phyloP scores from a whole-genome alignment of 2,888 invertebrate genomes.

The Anagyrus pseudococci region DNA sequence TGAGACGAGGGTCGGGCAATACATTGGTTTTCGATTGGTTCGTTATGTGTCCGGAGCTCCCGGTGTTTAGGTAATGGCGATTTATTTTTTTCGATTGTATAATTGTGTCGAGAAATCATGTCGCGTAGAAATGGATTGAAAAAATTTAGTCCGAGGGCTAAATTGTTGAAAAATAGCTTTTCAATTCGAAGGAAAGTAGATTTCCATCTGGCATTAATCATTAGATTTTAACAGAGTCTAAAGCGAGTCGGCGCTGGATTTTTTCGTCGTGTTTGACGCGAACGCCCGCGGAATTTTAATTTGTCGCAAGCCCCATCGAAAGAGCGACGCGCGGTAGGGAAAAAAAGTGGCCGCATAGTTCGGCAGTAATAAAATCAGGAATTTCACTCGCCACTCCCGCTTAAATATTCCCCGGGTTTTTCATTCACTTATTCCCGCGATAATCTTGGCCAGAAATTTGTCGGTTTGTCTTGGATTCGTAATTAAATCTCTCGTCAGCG shows the following conservation, averaged over 20 bases:
- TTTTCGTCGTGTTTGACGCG: conserved; percentile 26
- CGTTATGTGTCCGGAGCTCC: too few species aligned
- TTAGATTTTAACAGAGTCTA: conserved; percentile 14
- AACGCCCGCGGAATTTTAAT: conserved; percentile 37
- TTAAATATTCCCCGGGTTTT: conserved; percentile 25
- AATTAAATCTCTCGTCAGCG: neutral
- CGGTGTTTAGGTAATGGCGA: too few species aligned
- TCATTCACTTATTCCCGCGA: neutral
- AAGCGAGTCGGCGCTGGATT: neutral
- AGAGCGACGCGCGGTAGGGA: neutral
- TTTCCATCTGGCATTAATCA: conserved; percentile 26
- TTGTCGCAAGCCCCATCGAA: conserved; percentile 27
- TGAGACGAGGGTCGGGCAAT: neutral
- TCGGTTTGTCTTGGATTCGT: neutral
- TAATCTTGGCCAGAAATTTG: conserved; percentile 14
- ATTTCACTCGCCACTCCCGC: conserved; percentile 23
- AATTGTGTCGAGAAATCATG: too few species aligned
- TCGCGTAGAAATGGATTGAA: neutral
- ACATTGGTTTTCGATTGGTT: neutral
- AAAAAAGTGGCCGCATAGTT: conserved; percentile 35
- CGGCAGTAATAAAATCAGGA: conserved; percentile 36
- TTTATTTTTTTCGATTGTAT: too few species aligned
- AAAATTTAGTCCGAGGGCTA: neutral
- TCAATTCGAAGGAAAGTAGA: conserved; percentile 16
- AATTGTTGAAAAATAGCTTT: conserved; percentile 11